These are phyloP conservation scores for Somateria mollissima DNA, from an alignment of 2,797 vertebrate species.

Conservation along the genomic window DNA sequence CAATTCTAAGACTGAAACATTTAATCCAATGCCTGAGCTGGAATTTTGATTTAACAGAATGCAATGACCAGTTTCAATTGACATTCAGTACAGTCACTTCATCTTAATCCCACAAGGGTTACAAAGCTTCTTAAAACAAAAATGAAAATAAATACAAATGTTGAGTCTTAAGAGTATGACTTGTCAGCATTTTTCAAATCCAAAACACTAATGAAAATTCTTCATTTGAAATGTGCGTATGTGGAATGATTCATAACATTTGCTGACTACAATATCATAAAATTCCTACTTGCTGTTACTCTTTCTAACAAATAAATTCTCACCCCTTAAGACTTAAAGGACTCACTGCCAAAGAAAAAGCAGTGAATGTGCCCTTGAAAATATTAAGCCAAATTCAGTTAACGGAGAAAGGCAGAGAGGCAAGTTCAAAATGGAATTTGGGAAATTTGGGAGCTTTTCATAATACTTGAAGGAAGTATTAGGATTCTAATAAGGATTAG, in stretches of 20 bases:
- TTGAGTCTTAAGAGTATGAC: neutral
- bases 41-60: neutral
- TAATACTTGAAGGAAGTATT: neutral
- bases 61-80: neutral
- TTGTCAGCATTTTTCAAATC: constrained; percentile 12
- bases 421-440: neutral
- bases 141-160: neutral
- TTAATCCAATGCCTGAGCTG: neutral
- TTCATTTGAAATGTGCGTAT: neutral
- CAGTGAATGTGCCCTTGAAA: neutral
- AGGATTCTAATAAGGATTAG: neutral
- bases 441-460: neutral
- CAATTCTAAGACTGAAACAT: neutral
- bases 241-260: neutral
- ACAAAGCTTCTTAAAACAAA: constrained; percentile 3
- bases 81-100: neutral
- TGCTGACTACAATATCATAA: neutral
- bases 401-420: neutral
- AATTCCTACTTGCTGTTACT: neutral
- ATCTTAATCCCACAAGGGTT: neutral
- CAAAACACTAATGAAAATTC: neutral
- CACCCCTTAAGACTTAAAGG: neutral
- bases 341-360: constrained; percentile 12
- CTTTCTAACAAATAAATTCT: neutral
- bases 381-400: neutral